These are phyloP conservation scores for Saccopteryx bilineata DNA, from an alignment of 2,113 vertebrate genomes.

Conservation along the genomic window DNA sequence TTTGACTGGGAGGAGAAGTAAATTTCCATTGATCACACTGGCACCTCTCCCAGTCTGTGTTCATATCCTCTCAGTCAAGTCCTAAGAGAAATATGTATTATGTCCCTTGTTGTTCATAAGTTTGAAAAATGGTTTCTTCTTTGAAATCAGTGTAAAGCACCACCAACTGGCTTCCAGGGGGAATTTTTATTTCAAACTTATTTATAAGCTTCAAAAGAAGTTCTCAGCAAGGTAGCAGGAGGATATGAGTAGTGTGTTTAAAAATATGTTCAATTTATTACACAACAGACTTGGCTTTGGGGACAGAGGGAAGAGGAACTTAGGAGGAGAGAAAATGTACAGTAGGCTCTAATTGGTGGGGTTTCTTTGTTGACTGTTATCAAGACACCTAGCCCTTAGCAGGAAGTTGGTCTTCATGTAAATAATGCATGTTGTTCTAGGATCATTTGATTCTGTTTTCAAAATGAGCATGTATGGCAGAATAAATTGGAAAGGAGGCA, in stretches of 20 bases:
- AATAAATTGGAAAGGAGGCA: constrained; percentile 75
- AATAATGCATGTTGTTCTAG: constrained; percentile 65
- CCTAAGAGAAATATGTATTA: constrained; percentile 74
- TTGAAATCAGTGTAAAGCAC: constrained; percentile 80
- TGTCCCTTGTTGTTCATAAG: constrained; percentile 64
- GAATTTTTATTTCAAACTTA: constrained; percentile 80
- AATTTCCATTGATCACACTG: constrained; percentile 78
- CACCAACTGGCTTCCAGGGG: constrained; percentile 72
- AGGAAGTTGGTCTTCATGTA: constrained; percentile 68
- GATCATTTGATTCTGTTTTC: constrained; percentile 75
- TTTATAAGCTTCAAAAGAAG: constrained; percentile 67
- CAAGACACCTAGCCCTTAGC: constrained; percentile 27
- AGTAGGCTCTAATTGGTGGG: neutral
- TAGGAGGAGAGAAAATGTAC: neutral
- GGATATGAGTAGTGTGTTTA: neutral
- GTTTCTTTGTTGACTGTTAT: constrained; percentile 56
- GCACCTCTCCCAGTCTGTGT: constrained; percentile 68
- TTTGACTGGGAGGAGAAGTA: constrained; percentile 71
- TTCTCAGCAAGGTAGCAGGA: constrained; percentile 57
- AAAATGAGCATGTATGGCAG: constrained; percentile 69
- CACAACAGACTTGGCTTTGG: constrained; percentile 45
- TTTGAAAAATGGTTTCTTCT: constrained; percentile 72
- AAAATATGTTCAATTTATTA: constrained; percentile 28
- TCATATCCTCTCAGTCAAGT: constrained; percentile 72
- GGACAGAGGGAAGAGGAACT: constrained; percentile 31